phyloP scores from a whole-genome alignment of 2,888 invertebrate genomes.

The Stictocephala bisonia region DNA sequence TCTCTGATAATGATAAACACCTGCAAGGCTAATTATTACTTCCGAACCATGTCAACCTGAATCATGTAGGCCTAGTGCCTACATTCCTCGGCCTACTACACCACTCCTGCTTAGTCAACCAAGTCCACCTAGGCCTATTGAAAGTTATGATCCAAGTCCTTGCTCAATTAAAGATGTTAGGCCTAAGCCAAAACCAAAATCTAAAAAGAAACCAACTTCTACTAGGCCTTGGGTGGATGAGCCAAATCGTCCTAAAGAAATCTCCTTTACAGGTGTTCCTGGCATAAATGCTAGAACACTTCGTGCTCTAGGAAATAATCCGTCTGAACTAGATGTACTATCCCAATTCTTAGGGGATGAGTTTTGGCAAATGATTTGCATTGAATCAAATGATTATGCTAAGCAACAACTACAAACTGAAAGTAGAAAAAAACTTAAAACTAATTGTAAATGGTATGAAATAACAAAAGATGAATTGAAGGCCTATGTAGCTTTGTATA shows the following conservation, averaged over 20 bases:
- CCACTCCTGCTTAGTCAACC: no score
- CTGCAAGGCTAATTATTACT: no score
- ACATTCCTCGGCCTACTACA: no score
- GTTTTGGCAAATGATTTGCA: constrained; percentile 27
- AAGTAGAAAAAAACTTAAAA: constrained; percentile 3
- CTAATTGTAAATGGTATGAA: constrained; percentile 27
- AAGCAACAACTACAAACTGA: neutral
- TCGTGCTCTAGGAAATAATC: constrained; percentile 16
- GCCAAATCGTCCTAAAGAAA: constrained; percentile 18
- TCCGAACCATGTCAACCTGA: no score
- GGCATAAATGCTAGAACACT: constrained; percentile 28
- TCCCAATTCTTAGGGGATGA: constrained; percentile 33
- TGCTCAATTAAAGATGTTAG: no score
- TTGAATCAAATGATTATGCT: constrained; percentile 27
- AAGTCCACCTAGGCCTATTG: no score
- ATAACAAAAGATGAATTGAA: constrained; percentile 39
- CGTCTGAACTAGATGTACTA: constrained; percentile 16
- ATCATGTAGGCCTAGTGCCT: no score
- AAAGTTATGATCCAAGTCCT: no score
- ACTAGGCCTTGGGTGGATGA: constrained; percentile 35
- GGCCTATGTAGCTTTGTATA: constrained; percentile 26
- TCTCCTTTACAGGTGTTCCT: constrained; percentile 29
- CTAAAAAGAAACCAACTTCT: neutral
- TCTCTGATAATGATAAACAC: no score
- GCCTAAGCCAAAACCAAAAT: no score